These are phyloP conservation scores for Stylophora pistillata DNA, from an alignment of 64 coral and sea anemone genomes.

Conservation along the genomic window DNA sequence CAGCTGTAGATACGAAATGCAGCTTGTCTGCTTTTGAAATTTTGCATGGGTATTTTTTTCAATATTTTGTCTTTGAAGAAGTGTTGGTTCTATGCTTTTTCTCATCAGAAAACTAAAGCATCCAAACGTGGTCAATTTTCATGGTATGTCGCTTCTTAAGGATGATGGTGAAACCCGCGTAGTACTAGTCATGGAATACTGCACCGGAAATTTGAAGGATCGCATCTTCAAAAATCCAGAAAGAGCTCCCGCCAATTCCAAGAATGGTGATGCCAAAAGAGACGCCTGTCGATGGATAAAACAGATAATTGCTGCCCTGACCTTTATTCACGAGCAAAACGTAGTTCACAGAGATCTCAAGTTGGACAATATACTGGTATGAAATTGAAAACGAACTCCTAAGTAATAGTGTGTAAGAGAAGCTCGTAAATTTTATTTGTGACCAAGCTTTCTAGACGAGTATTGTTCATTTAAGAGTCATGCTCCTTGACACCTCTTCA, in stretches of 20 bases:
- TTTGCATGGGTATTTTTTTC: no score
- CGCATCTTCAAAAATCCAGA: slow-evolving; percentile 12
- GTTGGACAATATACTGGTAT: slow-evolving; percentile 53
- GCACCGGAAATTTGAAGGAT: slow-evolving; percentile 12
- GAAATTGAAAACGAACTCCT: no score
- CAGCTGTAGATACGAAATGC: no score
- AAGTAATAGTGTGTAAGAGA: no score
- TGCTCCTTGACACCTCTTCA: no score
- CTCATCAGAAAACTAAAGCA: no score
- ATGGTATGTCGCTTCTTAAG: neutral
- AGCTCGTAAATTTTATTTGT: no score
- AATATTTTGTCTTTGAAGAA: no score
- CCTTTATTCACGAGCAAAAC: slow-evolving; percentile 10
- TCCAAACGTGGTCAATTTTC: neutral
- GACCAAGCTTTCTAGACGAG: no score
- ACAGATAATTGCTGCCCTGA: slow-evolving; percentile 12
- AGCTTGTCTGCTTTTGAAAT: no score
- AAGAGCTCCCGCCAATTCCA: neutral
- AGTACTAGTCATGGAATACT: slow-evolving; percentile 30
- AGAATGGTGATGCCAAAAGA: neutral
- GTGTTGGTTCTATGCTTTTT: no score
- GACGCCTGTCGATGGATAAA: slow-evolving; percentile 2
- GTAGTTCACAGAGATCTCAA: slow-evolving; percentile 47
- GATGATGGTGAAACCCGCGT: neutral
- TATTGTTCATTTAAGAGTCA: no score